Base-by-base conservation (phyloP, 2,797 vertebrate species). In the Ptychadena robeensis region DNA sequence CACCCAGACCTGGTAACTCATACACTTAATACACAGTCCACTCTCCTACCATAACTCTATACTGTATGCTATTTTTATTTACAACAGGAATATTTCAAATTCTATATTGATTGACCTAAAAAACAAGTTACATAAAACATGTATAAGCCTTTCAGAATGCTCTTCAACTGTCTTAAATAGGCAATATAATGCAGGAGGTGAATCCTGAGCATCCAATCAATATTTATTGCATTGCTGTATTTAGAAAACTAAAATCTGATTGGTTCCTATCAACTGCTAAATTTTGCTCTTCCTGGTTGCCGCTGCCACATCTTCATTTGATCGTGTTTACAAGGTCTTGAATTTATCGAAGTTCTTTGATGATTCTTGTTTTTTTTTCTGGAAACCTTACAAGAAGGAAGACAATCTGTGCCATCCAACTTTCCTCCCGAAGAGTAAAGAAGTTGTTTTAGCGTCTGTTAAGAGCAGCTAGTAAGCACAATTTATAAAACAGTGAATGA, bases 401-500 rank as follows among this genome's bases (percentile, higher is more conserved):
- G 85, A 87, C 31, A 30, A 76, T 64, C 48, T 88, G 88, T 84
- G 85, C 86, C 53, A 66, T 30, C 78, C 79, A 92, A 93, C 90
- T 92, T 91, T 88, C 86, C 89, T 82, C 88, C 89, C 88, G 87
- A 87, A 89, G 88, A 86, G 90, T 90, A 90, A 89, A 93, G 90
- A 93, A 93, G 90, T 93, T 92, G 38, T 91, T 86, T 85, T 83
- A 86, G 86, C 88, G 90, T 92, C 89, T 92, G 90, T 88, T 89
- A 89, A 91, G 90, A 92, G 91, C 90, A 90, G 91, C 90, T 89
- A 93, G 92, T 91, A 92, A 93, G 93, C 92, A 92, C 92, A 88
- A 94, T 94, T 94, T 93, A 93, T 93, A 93, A 93, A 94, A 91
- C 92, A 93, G 89, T 89, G 92, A 93, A 92, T 91, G 91, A 92